Evolutionary conservation across 2,888 invertebrate species (phyloP).

Genomic region (Pocota personata): DNA sequence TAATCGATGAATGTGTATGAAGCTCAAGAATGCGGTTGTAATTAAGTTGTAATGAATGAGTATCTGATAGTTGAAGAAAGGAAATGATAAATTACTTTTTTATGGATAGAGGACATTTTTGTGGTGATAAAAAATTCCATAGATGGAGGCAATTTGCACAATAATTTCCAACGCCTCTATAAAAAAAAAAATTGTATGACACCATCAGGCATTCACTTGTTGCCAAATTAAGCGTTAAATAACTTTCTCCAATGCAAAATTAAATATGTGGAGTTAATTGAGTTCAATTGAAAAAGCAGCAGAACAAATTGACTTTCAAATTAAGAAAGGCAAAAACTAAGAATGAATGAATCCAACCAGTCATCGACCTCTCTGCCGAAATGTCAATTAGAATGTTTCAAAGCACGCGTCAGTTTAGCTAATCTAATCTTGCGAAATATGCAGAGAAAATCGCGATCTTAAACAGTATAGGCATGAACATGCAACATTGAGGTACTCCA

Average conservation of each 20-base stretch:
- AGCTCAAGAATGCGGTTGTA: conserved; percentile 65
- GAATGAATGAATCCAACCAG: neutral
- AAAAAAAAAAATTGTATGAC: neutral
- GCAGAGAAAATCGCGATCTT: no score
- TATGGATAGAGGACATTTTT: conserved; percentile 39
- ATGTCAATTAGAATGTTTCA: neutral
- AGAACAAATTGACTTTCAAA: neutral
- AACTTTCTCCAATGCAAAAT: neutral
- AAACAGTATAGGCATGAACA: no score
- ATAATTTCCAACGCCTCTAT: neutral
- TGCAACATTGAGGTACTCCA: no score
- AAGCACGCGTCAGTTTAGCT: neutral
- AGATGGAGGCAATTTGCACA: neutral
- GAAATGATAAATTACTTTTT: conserved; percentile 61
- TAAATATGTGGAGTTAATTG: neutral
- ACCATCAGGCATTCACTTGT: neutral
- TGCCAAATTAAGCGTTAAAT: neutral
- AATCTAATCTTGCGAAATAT: no score
- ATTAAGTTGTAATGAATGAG: conserved; percentile 59
- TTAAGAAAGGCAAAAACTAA: neutral
- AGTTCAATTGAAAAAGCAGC: neutral
- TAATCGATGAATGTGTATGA: conserved; percentile 47
- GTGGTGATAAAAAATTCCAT: neutral
- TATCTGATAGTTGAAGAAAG: neutral
- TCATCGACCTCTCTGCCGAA: neutral